These are phyloP conservation scores for Danio aesculapii DNA, from an alignment of 2,797 vertebrate genomes.

Conservation along the genomic window DNA sequence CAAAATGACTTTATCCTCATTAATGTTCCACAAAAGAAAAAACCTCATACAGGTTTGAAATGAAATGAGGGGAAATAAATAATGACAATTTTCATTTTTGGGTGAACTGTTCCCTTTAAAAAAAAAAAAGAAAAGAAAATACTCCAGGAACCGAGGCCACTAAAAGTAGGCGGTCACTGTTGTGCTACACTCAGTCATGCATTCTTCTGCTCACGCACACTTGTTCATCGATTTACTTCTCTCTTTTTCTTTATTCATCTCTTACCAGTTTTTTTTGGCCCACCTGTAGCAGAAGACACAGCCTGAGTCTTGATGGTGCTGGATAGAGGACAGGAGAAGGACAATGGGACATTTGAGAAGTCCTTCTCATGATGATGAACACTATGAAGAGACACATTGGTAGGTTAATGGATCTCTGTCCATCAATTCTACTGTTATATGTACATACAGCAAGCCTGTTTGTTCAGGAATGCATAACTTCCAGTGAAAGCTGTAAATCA, in stretches of 20 bases:
- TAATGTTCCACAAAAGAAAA: too few species aligned
- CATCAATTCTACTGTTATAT: neutral
- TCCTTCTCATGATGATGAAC: constrained; percentile 86
- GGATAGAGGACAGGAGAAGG: constrained; percentile 78
- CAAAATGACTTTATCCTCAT: too few species aligned
- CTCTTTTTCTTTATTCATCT: constrained; percentile 77
- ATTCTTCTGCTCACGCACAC: neutral
- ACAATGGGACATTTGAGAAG: constrained; percentile 77
- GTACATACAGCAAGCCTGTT: neutral
- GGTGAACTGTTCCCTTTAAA: too few species aligned
- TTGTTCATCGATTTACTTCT: neutral
- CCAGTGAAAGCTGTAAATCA: neutral
- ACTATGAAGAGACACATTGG: constrained; percentile 77
- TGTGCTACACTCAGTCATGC: neutral
- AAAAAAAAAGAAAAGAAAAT: neutral
- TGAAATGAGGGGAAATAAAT: too few species aligned
- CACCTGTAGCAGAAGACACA: constrained; percentile 87
- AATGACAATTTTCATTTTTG: too few species aligned
- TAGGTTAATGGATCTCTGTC: constrained; percentile 63
- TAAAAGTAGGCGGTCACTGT: constrained; percentile 2
- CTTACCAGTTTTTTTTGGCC: constrained; percentile 88
- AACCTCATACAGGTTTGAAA: too few species aligned
- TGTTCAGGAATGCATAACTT: neutral
- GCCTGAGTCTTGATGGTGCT: constrained; percentile 78
- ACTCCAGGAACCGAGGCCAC: neutral